Evolutionary conservation across 2,113 vertebrate species (phyloP), one percentile per base, ranked within the genome.

Genomic region (Cavia aperea): DNA sequence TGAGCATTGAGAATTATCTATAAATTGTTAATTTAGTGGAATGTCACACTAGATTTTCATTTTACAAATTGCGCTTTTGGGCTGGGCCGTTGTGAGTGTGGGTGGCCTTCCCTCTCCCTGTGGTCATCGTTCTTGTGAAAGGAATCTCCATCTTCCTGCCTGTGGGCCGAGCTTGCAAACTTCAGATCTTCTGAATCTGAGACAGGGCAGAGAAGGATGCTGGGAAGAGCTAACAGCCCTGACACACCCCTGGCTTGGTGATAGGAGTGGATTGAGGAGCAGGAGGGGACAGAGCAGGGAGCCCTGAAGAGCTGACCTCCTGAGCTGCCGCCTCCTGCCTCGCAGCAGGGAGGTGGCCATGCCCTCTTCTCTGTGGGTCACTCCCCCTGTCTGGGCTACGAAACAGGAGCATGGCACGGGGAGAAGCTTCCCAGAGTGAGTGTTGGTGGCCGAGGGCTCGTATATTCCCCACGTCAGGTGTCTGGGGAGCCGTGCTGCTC

Each of bases 21-120:
- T 95, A 97, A 96, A 95, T 96, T 97, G 96, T 96, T 97, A 96
- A 97, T 97, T 97, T 96, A 96, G 94, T 95, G 93, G 97, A 96
- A 93, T 88, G 78, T 96, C 95, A 96, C 95, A 96, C 96, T 88
- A 96, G 92, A 96, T 96, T 94, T 97, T 96, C 82, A 31, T 89
- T 90, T 93, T 93, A 86, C 75, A 92, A 96, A 95, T 97, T 96
- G 94, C n/a, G 26, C 85, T 93, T 97, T 94, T 1, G 91, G 72
- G 84, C 85, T 60, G 84, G 70, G 70, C 82, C 13, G 33, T 66
- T 19, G 29, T 19, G 43, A 63, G 66, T 0, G 4, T 12, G 49
- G 46, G 14, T 39, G 60, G 77, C 70, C 51, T 90, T 54, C 65
- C 54, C 31, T 81, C 54, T 95, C 75, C 56, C 36, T 24, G n/a